phyloP scores from a whole-genome alignment of 2,888 invertebrate species.

The Acanthopleura granulata region DNA sequence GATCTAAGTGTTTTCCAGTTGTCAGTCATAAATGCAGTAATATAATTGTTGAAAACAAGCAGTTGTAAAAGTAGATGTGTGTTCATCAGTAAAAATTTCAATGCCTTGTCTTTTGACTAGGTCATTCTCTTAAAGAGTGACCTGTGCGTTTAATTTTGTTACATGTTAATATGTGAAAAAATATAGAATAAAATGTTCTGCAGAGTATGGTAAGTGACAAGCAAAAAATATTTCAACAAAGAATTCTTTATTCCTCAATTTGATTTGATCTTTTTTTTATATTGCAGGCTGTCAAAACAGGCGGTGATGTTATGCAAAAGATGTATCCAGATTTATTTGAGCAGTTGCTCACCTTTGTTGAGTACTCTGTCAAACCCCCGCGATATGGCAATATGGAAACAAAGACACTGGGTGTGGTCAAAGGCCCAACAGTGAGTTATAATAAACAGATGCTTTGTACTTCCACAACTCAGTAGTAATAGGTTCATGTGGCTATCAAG shows the following conservation, averaged over 20 bases:
- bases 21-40: too few species aligned
- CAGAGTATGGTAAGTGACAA: background rate
- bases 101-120: too few species aligned
- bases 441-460: too few species aligned
- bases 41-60: too few species aligned
- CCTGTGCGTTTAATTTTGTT: too few species aligned
- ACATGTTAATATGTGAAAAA: too few species aligned
- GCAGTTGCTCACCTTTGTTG: slow-evolving; percentile 69
- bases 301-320: slow-evolving; percentile 73
- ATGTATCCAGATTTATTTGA: slow-evolving; percentile 70
- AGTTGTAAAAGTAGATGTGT: too few species aligned
- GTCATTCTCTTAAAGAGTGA: too few species aligned
- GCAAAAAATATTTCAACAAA: background rate
- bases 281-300: slow-evolving; percentile 64
- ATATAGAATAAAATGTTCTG: background rate
- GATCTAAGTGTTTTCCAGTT: too few species aligned
- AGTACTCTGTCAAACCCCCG: slow-evolving; percentile 79
- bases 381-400: slow-evolving; percentile 73
- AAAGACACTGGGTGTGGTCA: slow-evolving; percentile 59
- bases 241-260: background rate
- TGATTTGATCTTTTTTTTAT: slow-evolving; percentile 29
- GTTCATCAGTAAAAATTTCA: too few species aligned
- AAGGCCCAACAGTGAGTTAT: slow-evolving; percentile 41
- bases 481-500: too few species aligned
- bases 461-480: too few species aligned